Percentiles rank a stretch among this genome's conserved stretches.
These are phyloP conservation scores for Villa cingulata DNA, from an alignment of 2,888 invertebrate species.

Conservation along the genomic window DNA sequence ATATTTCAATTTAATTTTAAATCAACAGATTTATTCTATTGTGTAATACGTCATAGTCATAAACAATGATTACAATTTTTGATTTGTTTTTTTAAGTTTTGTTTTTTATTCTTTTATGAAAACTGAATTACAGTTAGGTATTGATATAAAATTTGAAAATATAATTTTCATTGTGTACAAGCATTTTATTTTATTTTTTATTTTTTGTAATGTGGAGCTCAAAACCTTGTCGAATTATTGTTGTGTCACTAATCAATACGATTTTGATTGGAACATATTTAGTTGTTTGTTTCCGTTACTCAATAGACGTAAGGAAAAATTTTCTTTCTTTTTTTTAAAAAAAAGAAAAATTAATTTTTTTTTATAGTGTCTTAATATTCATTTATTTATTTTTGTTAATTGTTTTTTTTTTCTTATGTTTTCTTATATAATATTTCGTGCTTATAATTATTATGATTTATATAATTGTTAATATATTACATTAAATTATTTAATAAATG, in stretches of 20 bases:
- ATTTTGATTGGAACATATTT: conserved; percentile 1
- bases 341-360: background rate
- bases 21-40: too few relatives aligned
- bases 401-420: background rate
- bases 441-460: background rate
- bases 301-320: background rate
- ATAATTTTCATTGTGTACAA: too few relatives aligned
- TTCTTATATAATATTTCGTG: background rate
- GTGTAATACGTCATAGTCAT: too few relatives aligned
- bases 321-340: background rate
- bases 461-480: background rate
- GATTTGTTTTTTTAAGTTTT: too few relatives aligned
- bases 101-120: too few relatives aligned
- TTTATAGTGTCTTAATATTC: background rate
- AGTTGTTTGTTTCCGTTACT: conserved; percentile 2
- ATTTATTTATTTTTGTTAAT: background rate
- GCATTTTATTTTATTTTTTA: background rate
- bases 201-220: background rate
- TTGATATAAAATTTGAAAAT: too few relatives aligned
- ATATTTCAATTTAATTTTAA: too few relatives aligned
- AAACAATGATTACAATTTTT: too few relatives aligned
- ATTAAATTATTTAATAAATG: too few relatives aligned
- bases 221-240: conserved; percentile 1
- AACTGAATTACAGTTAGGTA: too few relatives aligned
- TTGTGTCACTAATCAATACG: background rate